phyloP scores from a whole-genome alignment of 2,113 vertebrate genomes.

The Platichthys stellatus region DNA sequence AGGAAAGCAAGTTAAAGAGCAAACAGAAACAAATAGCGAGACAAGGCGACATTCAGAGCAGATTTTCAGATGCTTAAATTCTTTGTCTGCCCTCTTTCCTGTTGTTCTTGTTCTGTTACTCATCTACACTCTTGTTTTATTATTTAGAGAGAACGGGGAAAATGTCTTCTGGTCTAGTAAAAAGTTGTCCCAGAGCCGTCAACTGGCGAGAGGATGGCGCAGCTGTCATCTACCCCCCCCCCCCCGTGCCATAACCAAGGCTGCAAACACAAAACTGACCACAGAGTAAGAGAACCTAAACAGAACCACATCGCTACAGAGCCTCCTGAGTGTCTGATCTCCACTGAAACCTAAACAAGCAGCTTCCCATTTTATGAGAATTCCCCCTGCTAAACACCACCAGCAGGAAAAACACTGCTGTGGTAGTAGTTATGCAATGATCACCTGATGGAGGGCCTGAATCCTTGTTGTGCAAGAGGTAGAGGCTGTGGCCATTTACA shows the following conservation, averaged over 20 bases:
- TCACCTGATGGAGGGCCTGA: slow-evolving; percentile 9
- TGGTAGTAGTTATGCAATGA: slow-evolving; percentile 1
- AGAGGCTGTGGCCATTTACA: slow-evolving; percentile 3
- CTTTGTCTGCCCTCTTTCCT: slow-evolving; percentile 54
- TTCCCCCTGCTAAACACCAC: slow-evolving; percentile 17
- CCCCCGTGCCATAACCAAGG: background rate
- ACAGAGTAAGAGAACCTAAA: slow-evolving; percentile 38
- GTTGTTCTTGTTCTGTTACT: slow-evolving; percentile 42
- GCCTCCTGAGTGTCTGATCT: slow-evolving; percentile 4
- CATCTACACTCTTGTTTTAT: slow-evolving; percentile 35
- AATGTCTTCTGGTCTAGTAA: slow-evolving; percentile 25
- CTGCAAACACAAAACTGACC: slow-evolving; percentile 35
- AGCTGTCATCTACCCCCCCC: slow-evolving; percentile 15
- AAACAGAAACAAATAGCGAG: background rate
- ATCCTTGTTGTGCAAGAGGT: slow-evolving; percentile 25
- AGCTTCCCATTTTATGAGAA: slow-evolving; percentile 11
- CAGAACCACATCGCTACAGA: slow-evolving; percentile 17
- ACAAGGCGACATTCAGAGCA: slow-evolving; percentile 3
- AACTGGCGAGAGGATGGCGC: slow-evolving; percentile 10
- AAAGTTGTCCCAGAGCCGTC: slow-evolving; percentile 23
- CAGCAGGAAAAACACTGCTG: slow-evolving; percentile 1
- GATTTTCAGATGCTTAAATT: slow-evolving; percentile 33
- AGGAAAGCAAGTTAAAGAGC: slow-evolving; percentile 4
- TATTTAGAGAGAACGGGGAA: background rate
- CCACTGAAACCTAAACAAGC: slow-evolving; percentile 11